phyloP scores from a whole-genome alignment of 2,113 vertebrate genomes.

The Corynorhinus townsendii region DNA sequence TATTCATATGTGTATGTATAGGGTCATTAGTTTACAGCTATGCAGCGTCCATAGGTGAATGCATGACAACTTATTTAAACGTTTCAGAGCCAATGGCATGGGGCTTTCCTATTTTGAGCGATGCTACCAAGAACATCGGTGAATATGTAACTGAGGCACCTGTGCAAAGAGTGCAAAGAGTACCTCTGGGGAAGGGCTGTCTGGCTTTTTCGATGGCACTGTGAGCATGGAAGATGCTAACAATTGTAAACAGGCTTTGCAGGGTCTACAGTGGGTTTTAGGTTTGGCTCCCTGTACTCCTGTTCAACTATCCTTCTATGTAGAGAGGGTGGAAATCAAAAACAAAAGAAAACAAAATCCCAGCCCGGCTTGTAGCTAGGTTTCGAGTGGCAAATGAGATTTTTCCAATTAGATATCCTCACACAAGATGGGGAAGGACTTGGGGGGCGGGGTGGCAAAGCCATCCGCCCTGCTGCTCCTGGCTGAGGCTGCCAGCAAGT shows the following conservation, averaged over 20 bases:
- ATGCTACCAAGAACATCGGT: not conserved
- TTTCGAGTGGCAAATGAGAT: not conserved
- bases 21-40: not conserved
- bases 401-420: not conserved
- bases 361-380: not conserved
- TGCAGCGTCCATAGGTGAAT: not conserved
- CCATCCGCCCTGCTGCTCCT: not conserved
- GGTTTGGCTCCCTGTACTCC: not conserved
- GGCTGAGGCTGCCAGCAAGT: no score
- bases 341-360: not conserved
- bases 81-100: not conserved
- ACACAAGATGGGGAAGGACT: not conserved
- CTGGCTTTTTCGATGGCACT: not conserved
- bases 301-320: not conserved
- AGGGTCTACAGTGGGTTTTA: not conserved
- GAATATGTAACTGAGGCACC: not conserved
- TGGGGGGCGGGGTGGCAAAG: not conserved
- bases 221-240: not conserved
- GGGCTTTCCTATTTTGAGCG: not conserved
- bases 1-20: not conserved
- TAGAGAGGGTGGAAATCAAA: not conserved
- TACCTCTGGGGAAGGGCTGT: not conserved
- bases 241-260: slow-evolving; percentile 25
- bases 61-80: not conserved
- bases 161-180: not conserved